A percentile compares a stretch with the other conserved stretches of the same genome.
phyloP scores from a whole-genome alignment of 2,888 invertebrate species.

The Plusia festucae region DNA sequence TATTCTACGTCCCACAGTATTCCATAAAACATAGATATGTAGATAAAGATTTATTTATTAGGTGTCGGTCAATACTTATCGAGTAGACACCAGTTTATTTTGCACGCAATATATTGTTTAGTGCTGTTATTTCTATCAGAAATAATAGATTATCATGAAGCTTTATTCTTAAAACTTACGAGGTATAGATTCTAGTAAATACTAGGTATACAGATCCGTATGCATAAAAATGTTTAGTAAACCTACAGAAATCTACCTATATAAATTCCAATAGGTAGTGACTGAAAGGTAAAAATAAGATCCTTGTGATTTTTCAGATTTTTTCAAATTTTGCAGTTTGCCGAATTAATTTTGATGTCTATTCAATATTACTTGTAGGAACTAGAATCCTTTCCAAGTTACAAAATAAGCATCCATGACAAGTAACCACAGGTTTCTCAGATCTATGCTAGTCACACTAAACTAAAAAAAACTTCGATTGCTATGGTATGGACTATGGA shows the following conservation, averaged over 20 bases:
- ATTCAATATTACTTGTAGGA: too few relatives aligned
- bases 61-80: conserved; percentile 51
- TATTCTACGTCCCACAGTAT: conserved; percentile 56
- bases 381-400: not conserved
- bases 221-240: too few relatives aligned
- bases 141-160: conserved; percentile 33
- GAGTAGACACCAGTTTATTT: conserved; percentile 45
- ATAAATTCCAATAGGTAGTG: too few relatives aligned
- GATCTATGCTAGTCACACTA: not conserved
- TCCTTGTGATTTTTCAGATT: too few relatives aligned
- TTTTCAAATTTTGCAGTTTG: too few relatives aligned
- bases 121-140: conserved; percentile 39
- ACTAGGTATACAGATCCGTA: too few relatives aligned
- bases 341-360: too few relatives aligned
- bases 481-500: too few relatives aligned
- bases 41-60: conserved; percentile 58
- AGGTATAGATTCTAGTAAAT: too few relatives aligned
- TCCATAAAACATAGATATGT: conserved; percentile 54
- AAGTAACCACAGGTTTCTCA: too few relatives aligned
- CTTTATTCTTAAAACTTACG: not conserved
- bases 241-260: too few relatives aligned
- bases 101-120: conserved; percentile 51
- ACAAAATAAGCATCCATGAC: not conserved
- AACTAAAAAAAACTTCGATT: not conserved
- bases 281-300: too few relatives aligned